Base-by-base conservation (phyloP, 2,113 vertebrate genomes). In the Asarcornis scutulata region DNA sequence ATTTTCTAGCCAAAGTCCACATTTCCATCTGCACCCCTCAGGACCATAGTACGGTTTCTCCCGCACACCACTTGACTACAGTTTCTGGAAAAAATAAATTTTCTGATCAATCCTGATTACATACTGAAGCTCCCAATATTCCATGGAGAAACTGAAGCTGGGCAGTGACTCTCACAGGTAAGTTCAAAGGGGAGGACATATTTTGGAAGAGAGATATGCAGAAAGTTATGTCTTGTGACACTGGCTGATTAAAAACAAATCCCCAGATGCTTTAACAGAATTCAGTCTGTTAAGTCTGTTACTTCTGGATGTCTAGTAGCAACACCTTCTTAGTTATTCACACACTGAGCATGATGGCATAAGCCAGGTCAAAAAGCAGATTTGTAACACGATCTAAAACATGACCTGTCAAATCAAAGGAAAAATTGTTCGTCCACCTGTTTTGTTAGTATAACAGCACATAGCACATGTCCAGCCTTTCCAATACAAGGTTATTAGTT, bases 371-470 rank as follows among this genome's bases (percentile, higher is more conserved):
- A 7, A 62, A 89, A 94, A 71, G 10, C 36, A 2, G 58, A 42
- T 75, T 92, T 89, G 74, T 84, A 89, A 91, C 31, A 86, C 62
- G 79, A 89, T 88, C 83, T 95, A 80, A 88, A 94, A 90, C 71
- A 22, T 83, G 77, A 95, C 9, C 60, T 82, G 32, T 64, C 34
- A 76, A 74, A 75, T 50, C 46, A 75, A 83, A 34, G 40, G n/a
- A 69, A 85, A 69, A 59, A 58, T 71, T 81, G 20, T 72, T 87
- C 80, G 36, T 81, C 63, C 58, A 55, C 67, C 62, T 88, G 38
- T 84, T 91, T 91, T 66, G 31, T 60, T 79, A 72, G 38, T 18
- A 6, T 68, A 13, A 52, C 53, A 84, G 38, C 42, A 73, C 77
- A 60, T 13, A 84, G 38, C 42, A 79, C 77, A 56, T 11, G 18